Conservation (phyloP, 1,140 invertebrate species). For the Trachymyrmex septentrionalis region DNA sequence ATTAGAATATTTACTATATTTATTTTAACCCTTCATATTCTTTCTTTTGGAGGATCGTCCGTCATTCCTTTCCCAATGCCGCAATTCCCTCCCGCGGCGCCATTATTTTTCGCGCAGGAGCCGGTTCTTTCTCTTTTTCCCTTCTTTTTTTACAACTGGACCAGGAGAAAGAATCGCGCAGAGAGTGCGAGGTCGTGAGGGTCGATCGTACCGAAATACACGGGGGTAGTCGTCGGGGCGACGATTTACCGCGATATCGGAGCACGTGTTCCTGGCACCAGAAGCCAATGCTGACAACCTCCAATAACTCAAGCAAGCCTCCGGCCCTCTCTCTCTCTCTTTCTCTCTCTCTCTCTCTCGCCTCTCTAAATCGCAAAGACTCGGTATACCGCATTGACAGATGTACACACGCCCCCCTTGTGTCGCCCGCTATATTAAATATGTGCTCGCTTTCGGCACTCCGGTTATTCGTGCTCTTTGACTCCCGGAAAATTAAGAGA, state of each 20-base stretch:
- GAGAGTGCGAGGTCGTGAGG: conserved; percentile 42
- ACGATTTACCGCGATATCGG: conserved; percentile 82
- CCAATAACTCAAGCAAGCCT: conserved; percentile 79
- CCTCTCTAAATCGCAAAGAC: conserved; percentile 74
- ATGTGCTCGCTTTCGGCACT: conserved; percentile 65
- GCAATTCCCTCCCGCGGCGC: conserved; percentile 43
- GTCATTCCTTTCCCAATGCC: conserved; percentile 49
- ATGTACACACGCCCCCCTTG: conserved; percentile 78
- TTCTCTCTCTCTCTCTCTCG: not conserved
- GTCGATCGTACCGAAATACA: conserved; percentile 64
- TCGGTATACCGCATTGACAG: conserved; percentile 76
- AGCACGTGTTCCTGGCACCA: conserved; percentile 84
- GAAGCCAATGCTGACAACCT: conserved; percentile 82
- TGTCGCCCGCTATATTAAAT: conserved; percentile 76
- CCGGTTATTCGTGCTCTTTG: conserved; percentile 60
- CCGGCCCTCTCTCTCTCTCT: conserved; percentile 60
- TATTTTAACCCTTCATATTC: not conserved
- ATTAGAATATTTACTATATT: not conserved
- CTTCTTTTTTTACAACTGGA: conserved; percentile 46
- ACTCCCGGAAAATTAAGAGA: conserved; percentile 66
- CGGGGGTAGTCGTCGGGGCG: conserved; percentile 62
- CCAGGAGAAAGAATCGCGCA: conserved; percentile 67
- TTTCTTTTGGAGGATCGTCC: conserved; percentile 26
- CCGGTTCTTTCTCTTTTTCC: conserved; percentile 42
- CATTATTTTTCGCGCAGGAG: conserved; percentile 67